Evolutionary conservation across 2,888 invertebrate genomes (phyloP).

Genomic region (Pardosa pseudoannulata): DNA sequence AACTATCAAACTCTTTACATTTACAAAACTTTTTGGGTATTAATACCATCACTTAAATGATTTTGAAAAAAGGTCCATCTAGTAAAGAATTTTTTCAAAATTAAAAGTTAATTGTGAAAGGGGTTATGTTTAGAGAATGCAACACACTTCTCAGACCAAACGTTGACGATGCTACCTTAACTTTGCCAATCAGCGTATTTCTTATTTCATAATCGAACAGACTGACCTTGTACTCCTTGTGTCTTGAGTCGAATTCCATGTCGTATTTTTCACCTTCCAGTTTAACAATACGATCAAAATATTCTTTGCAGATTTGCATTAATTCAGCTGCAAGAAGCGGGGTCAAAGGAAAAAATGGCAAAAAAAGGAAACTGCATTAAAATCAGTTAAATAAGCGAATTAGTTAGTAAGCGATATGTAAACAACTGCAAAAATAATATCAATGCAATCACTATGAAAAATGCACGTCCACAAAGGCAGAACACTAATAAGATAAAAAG

Average conservation of each 20-base stretch:
- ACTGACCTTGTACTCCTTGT: conserved; percentile 98
- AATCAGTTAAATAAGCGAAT: conserved; percentile 62
- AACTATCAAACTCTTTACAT: too few species aligned
- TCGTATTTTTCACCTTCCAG: conserved; percentile 99
- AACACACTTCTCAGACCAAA: too few species aligned
- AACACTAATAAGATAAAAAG: conserved; percentile 12
- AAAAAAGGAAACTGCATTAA: conserved; percentile 47
- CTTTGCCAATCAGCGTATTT: neutral
- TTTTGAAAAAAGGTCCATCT: too few species aligned
- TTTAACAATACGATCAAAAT: conserved; percentile 96
- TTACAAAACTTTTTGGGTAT: too few species aligned
- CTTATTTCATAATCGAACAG: neutral
- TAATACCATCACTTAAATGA: too few species aligned
- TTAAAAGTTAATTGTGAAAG: too few species aligned
- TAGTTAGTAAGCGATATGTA: conserved; percentile 40
- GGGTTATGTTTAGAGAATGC: too few species aligned
- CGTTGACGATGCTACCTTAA: neutral
- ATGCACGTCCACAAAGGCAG: neutral
- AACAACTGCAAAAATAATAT: conserved; percentile 11
- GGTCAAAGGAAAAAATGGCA: conserved; percentile 30
- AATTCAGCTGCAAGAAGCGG: conserved; percentile 85
- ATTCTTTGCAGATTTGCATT: conserved; percentile 95
- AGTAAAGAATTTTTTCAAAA: too few species aligned
- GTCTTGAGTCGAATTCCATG: conserved; percentile 99
- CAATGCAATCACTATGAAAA: conserved; percentile 2